Evolutionary conservation across 2,113 vertebrate species (phyloP), one percentile per base, ranked within the genome.

Genomic region (Nesospiza acunhae): DNA sequence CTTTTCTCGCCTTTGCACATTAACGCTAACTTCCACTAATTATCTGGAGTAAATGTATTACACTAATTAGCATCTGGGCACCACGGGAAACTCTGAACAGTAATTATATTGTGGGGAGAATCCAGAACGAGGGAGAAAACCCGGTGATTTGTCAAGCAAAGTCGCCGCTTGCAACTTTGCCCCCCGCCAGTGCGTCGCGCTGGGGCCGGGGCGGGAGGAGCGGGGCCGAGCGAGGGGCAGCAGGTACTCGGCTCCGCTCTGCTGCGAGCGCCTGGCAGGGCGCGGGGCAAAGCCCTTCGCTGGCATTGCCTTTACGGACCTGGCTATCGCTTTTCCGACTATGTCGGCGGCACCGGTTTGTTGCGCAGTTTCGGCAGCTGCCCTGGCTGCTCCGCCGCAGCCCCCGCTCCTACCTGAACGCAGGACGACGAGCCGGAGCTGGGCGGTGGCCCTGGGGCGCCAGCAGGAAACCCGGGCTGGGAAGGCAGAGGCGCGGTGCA

Each of bases 51-150:
- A 91, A 96, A 95, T 56, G 79, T 52, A 90, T 87, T 89, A 70
- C 89, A 74, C 92, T 95, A 96, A 96, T 97, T 96, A 96, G 90
- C 95, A 92, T 90, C 50, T 79, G 42, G 63, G 76, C 88, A 81
- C 93, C 94, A 47, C 97, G 83, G 93, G 95, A 95, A 92, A 91
- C 83, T 91, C 86, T 81, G 90, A 94, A 62, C 88, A 89, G 90
- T 89, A 92, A 90, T 96, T 94, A 82, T 70, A 69, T 69, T 28
- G 79, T 6, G 58, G 15, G 39, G 58, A 41, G 39, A 73, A 69
- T 58, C 69, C 81, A 64, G 84, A 67, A 41, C 28, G 37, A 81
- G 60, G n/a, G 59, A 90, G 64, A 79, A 76, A 84, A 17, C 37
- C 31, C 50, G 11, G 46, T 4, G 46, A 64, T 90, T 86, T 62